Evolutionary conservation across 2,797 vertebrate species (phyloP), one percentile per base, ranked within the genome.

Genomic region (Synaphobranchus kaupii): DNA sequence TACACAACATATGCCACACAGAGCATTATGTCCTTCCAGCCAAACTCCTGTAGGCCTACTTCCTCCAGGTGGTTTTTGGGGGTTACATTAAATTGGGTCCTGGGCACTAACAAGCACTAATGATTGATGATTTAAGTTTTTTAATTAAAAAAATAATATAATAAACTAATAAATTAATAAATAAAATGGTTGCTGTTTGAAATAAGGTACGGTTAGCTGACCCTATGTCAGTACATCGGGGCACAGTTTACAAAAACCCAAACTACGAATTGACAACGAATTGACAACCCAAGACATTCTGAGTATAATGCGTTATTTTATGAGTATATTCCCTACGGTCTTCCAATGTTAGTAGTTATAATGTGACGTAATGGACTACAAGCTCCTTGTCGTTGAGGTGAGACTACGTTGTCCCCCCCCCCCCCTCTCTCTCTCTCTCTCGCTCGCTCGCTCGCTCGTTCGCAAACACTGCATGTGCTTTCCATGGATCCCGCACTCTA

Each of bases 381-480:
- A 73, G 34, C 31, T 73, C n/a, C 25, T 6, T 28, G 22, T 68
- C 63, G n/a, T 68, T 68, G 4, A 28, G 63, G 25, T 68, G 63
- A 8, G 22, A 68, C 63, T n/a, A n/a, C n/a, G n/a, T n/a, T n/a
- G n/a, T n/a, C n/a, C n/a, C n/a, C n/a, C n/a, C n/a, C n/a, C n/a
- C n/a, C n/a, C n/a, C n/a, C n/a, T n/a, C n/a, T n/a, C n/a, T n/a
- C n/a, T n/a, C n/a, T n/a, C n/a, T n/a, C n/a, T n/a, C n/a, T n/a
- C n/a, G n/a, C n/a, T 78, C 73, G 20, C 73, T 78, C 34, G 22
- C 73, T 78, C 73, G 44, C 73, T 78, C 73, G 44, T 39, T 44
- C 73, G n/a, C 63, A 28, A 17, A 44, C 39, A 34, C 34, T 44
- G 4, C 20, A 5, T 17, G 13, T 22, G 34, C 73, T 78, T 44